phyloP scores from a whole-genome alignment of 2,113 vertebrate genomes.

The Ciconia maguari region DNA sequence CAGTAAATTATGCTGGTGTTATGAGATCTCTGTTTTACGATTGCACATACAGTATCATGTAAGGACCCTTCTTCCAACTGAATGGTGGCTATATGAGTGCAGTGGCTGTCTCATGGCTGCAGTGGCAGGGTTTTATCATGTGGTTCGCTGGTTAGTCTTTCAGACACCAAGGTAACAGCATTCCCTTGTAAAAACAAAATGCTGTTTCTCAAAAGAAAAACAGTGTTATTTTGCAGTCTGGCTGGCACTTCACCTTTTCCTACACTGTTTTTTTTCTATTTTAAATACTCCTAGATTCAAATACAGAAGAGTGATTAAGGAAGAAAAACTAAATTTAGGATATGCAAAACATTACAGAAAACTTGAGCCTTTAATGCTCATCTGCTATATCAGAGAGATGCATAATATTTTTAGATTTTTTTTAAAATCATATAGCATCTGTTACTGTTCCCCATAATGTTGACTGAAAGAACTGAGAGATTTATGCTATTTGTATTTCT shows the following conservation, averaged over 20 bases:
- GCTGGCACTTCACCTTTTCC: background rate
- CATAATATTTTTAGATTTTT: background rate
- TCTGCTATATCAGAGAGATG: background rate
- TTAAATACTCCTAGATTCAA: background rate
- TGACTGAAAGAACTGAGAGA: background rate
- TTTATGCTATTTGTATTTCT: background rate
- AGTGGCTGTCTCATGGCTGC: background rate
- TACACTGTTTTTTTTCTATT: background rate
- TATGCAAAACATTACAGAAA: background rate
- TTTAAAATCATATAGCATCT: background rate
- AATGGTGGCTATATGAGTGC: background rate
- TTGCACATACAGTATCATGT: too few relatives aligned
- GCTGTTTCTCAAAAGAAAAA: background rate
- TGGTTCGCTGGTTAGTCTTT: background rate
- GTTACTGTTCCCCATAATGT: background rate
- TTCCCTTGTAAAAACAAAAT: background rate
- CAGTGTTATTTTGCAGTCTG: background rate
- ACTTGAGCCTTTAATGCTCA: background rate
- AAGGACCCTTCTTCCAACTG: background rate
- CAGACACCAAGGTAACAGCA: background rate
- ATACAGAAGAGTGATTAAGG: background rate
- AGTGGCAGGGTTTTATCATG: background rate
- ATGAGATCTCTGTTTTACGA: background rate
- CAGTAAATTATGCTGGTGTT: background rate
- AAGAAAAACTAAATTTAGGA: background rate